phyloP scores from a whole-genome alignment of 2,888 invertebrate genomes.

The Lasioglossum figueresi region DNA sequence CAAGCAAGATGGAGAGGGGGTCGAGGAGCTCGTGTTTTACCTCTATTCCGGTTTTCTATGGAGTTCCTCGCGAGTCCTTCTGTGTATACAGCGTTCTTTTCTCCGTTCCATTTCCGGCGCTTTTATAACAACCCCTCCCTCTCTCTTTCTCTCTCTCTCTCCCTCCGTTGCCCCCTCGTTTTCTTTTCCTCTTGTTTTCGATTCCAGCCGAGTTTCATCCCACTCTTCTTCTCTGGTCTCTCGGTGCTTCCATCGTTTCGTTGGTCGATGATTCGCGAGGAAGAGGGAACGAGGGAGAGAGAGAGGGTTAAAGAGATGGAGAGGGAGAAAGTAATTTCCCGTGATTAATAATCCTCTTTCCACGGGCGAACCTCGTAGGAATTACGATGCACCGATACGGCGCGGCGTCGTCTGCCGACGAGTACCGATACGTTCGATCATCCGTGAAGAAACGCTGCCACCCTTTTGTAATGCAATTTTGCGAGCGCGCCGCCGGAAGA shows the following conservation, averaged over 20 bases:
- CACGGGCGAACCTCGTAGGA: constrained; percentile 12
- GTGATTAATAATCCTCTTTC: constrained; percentile 67
- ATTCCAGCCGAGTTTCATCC: constrained; percentile 22
- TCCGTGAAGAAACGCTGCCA: constrained; percentile 17
- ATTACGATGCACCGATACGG: constrained; percentile 28
- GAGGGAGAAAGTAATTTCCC: constrained; percentile 54
- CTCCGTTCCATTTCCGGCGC: constrained; percentile 55
- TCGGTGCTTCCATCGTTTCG: constrained; percentile 9
- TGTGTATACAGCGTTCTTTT: constrained; percentile 53
- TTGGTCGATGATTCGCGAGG: constrained; percentile 37
- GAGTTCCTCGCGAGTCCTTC: constrained; percentile 49
- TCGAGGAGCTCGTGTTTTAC: constrained; percentile 50
- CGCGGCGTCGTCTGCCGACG: constrained; percentile 5
- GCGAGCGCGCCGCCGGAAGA: constrained; percentile 2
- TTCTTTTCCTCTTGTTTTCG: constrained; percentile 13
- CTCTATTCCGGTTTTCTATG: constrained; percentile 45
- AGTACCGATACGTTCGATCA: constrained; percentile 43
- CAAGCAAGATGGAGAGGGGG: constrained; percentile 9
- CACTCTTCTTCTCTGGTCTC: not conserved
- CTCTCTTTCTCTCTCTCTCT: not conserved
- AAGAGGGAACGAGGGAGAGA: not conserved
- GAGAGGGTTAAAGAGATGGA: not conserved
- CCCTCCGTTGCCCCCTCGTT: not conserved
- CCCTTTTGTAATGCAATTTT: constrained; percentile 23
- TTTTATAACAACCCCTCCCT: constrained; percentile 13